Percentiles rank a stretch among this genome's conserved stretches.
Conservation (phyloP, 2,797 vertebrate genomes). For the Bradypodion ventrale region DNA sequence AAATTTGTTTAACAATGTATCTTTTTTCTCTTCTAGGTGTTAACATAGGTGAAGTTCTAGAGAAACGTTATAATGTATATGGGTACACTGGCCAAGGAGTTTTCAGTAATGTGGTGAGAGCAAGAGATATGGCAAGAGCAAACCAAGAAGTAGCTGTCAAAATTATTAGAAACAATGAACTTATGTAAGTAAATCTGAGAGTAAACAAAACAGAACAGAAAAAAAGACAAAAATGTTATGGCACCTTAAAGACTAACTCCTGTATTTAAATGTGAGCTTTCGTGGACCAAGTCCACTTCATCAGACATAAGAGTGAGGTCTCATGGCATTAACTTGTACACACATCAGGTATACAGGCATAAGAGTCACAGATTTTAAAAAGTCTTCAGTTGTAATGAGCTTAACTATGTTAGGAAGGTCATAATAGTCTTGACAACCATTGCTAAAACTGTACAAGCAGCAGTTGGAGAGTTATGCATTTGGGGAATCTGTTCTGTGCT, state of each 20-base stretch:
- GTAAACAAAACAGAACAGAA: no score
- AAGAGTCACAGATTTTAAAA: not conserved
- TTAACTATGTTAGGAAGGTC: no score
- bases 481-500: not conserved
- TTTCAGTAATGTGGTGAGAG: conserved; percentile 97
- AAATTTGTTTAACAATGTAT: conserved; percentile 19
- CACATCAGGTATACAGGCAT: no score
- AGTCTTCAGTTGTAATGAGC: not conserved
- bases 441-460: not conserved
- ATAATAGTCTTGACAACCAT: no score
- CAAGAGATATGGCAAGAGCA: conserved; percentile 93
- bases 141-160: conserved; percentile 99
- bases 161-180: conserved; percentile 98
- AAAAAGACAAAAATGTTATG: no score
- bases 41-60: conserved; percentile 97
- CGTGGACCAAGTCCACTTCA: no score
- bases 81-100: conserved; percentile 98
- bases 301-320: no score
- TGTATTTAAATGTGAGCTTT: no score
- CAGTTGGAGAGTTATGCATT: not conserved
- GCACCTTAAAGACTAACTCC: no score
- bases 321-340: no score
- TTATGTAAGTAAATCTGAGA: conserved; percentile 96
- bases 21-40: conserved; percentile 81
- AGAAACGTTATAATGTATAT: conserved; percentile 98